These are phyloP conservation scores for Parthenolecanium corni DNA, from an alignment of 2,888 invertebrate species.

Conservation along the genomic window DNA sequence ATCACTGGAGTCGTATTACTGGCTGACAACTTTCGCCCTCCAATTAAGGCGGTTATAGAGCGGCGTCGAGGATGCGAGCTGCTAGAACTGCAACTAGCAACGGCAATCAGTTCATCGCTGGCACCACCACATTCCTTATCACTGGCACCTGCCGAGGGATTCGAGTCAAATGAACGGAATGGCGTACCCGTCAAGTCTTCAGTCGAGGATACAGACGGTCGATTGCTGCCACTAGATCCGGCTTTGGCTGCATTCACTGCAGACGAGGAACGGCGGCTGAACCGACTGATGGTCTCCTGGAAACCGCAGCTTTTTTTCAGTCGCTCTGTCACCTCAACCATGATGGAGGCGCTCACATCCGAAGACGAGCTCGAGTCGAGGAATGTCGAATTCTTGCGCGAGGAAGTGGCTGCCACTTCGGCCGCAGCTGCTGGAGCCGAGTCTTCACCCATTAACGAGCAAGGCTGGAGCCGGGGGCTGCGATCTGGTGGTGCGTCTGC, in stretches of 20 bases:
- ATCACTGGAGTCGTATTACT: constrained; percentile 43
- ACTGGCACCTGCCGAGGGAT: constrained; percentile 24
- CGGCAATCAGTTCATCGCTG: constrained; percentile 34
- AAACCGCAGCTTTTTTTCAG: constrained; percentile 31
- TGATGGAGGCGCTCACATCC: constrained; percentile 52
- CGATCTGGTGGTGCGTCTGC: constrained; percentile 23
- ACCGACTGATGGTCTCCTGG: constrained; percentile 32
- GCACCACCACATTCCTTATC: constrained; percentile 33
- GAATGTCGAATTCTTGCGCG: constrained; percentile 54
- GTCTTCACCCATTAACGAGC: constrained; percentile 25
- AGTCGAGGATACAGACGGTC: constrained; percentile 40
- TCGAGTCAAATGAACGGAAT: constrained; percentile 33
- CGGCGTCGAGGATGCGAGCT: background rate
- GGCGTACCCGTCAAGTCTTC: constrained; percentile 37
- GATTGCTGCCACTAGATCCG: constrained; percentile 37
- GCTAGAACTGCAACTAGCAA: constrained; percentile 16
- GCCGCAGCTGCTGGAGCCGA: constrained; percentile 30
- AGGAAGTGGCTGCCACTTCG: constrained; percentile 36
- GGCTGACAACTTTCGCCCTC: constrained; percentile 29
- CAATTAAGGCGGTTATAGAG: constrained; percentile 31
- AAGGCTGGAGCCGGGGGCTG: constrained; percentile 23
- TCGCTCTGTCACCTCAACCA: constrained; percentile 38
- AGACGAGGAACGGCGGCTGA: constrained; percentile 41
- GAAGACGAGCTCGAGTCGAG: constrained; percentile 64
- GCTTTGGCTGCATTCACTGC: constrained; percentile 37